Conservation (phyloP, 2,113 vertebrate species). For the Terrapene triunguis region DNA sequence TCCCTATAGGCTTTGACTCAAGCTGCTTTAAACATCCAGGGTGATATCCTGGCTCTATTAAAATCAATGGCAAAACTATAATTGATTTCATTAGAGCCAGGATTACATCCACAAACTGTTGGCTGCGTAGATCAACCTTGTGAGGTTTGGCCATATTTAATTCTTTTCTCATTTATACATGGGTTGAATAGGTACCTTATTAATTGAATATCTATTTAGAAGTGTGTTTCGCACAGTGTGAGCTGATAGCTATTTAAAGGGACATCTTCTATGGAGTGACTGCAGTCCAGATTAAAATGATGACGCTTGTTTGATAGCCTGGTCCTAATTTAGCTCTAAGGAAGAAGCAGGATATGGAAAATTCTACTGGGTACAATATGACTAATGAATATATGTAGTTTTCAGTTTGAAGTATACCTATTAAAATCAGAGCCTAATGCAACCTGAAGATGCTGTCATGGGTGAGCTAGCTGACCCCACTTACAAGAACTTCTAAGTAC, state of each 20-base stretch:
- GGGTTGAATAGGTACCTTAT: accelerated
- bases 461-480: neutral
- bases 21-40: neutral
- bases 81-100: neutral
- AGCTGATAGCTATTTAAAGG: neutral
- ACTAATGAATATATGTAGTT: neutral
- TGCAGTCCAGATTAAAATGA: neutral
- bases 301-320: neutral
- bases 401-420: neutral
- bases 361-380: neutral
- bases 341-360: neutral
- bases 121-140: neutral
- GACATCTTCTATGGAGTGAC: neutral
- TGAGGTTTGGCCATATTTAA: neutral
- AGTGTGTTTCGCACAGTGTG: neutral
- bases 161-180: neutral
- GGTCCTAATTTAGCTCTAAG: neutral
- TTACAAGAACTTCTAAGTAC: neutral
- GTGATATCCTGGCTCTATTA: neutral
- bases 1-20: neutral
- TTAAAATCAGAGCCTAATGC: neutral
- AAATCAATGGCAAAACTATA: neutral
- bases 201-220: neutral
- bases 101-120: neutral
- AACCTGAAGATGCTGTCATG: neutral